Conservation (phyloP, 2,888 invertebrate genomes). For the Alcis repandata region DNA sequence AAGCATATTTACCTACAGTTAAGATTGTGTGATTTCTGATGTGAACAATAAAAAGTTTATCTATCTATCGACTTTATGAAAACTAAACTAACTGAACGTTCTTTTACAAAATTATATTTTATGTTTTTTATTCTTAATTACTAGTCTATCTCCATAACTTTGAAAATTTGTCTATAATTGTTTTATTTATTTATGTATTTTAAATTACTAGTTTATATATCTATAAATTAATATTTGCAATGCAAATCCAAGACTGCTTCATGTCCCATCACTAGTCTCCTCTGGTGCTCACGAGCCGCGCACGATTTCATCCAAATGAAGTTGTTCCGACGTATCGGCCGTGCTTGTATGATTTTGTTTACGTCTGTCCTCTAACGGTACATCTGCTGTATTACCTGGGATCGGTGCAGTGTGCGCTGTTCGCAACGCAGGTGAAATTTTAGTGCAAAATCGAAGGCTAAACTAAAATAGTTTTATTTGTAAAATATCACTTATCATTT, state of each 20-base stretch:
- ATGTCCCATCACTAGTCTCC: constrained; percentile 33
- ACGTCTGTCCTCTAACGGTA: constrained; percentile 46
- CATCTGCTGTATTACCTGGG: constrained; percentile 28
- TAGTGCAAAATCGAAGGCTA: too few species aligned
- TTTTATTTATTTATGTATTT: not conserved
- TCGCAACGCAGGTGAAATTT: not conserved
- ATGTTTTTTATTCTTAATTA: too few species aligned
- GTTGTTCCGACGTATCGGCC: constrained; percentile 61
- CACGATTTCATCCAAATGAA: constrained; percentile 71
- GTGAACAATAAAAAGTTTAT: too few species aligned
- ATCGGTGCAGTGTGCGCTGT: constrained; percentile 1
- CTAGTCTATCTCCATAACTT: too few species aligned
- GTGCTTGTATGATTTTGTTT: constrained; percentile 49
- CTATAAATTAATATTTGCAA: not conserved
- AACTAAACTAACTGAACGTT: too few species aligned
- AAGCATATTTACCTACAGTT: too few species aligned
- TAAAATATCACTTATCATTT: too few species aligned
- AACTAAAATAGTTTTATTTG: too few species aligned
- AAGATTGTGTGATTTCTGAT: too few species aligned
- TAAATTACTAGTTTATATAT: not conserved
- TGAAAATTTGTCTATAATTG: not conserved
- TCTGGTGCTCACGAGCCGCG: constrained; percentile 62
- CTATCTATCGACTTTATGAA: too few species aligned
- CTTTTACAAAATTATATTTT: too few species aligned
- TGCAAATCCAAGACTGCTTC: constrained; percentile 20